A percentile compares a stretch with the other conserved stretches of the same genome.
Evolutionary conservation across 2,888 invertebrate genomes (phyloP).

Genomic region (Nebria salina): DNA sequence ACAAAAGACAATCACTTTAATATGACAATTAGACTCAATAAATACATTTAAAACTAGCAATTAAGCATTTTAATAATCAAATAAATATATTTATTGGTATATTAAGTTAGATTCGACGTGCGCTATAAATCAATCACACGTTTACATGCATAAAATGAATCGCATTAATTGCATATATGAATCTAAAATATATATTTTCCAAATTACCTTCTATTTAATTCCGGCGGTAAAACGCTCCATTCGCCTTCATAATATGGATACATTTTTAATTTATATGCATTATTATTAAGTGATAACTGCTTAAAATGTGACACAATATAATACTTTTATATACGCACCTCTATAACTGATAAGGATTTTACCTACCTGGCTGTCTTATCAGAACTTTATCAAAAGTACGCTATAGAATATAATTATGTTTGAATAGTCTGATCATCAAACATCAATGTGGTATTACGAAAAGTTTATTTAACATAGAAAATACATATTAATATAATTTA

Average conservation of each 20-base stretch:
- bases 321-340: slow-evolving; percentile 11
- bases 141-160: slow-evolving; percentile 33
- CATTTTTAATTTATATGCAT: slow-evolving; percentile 57
- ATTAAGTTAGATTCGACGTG: background rate
- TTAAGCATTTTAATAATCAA: background rate
- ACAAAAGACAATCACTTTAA: background rate
- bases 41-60: too few species aligned
- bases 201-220: slow-evolving; percentile 83
- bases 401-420: slow-evolving; percentile 41
- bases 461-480: slow-evolving; percentile 30
- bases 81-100: background rate
- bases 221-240: slow-evolving; percentile 86
- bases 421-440: slow-evolving; percentile 30
- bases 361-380: slow-evolving; percentile 33
- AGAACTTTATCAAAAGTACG: slow-evolving; percentile 30
- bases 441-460: slow-evolving; percentile 33
- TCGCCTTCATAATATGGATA: slow-evolving; percentile 79
- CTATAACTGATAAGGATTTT: slow-evolving; percentile 30
- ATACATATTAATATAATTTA: slow-evolving; percentile 30
- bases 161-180: background rate
- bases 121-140: slow-evolving; percentile 20
- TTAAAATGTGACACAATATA: background rate
- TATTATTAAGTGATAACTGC: slow-evolving; percentile 4
- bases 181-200: background rate
- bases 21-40: background rate